phyloP scores from a whole-genome alignment of 2,113 vertebrate species.

The Elgaria multicarinata region DNA sequence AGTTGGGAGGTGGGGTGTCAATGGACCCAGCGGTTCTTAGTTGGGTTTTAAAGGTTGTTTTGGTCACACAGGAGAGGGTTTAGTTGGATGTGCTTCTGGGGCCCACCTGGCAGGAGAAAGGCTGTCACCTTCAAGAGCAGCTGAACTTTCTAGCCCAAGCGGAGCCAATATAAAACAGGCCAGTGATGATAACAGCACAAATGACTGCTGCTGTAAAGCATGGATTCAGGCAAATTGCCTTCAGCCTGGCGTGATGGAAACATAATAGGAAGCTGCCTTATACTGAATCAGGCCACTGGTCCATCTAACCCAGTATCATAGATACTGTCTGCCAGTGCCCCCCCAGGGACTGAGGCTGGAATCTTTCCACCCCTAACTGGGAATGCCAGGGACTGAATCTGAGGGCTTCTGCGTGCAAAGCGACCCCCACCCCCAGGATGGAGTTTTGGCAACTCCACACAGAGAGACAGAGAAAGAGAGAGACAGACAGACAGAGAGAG shows the following conservation, averaged over 20 bases:
- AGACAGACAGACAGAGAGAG: too few species aligned
- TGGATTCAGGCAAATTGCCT: neutral
- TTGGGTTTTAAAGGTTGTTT: neutral
- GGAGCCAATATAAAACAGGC: too few species aligned
- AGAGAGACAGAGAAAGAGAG: too few species aligned
- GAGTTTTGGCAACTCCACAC: neutral
- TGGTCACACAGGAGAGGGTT: neutral
- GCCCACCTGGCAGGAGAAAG: too few species aligned
- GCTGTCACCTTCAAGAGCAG: too few species aligned
- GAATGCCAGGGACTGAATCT: too few species aligned
- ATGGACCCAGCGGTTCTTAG: neutral
- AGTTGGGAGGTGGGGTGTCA: neutral
- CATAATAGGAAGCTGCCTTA: too few species aligned
- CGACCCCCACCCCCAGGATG: neutral
- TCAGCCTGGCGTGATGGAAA: neutral
- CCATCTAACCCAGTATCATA: too few species aligned
- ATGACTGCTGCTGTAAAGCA: too few species aligned
- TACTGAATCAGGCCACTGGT: too few species aligned
- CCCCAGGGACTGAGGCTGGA: neutral
- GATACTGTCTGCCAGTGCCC: too few species aligned
- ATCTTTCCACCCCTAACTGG: too few species aligned
- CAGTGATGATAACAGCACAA: neutral
- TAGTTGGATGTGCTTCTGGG: neutral
- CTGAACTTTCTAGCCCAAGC: neutral
- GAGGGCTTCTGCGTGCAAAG: neutral